A percentile compares a stretch with the other conserved stretches of the same genome.
Evolutionary conservation across 2,888 invertebrate species (phyloP).

Genomic region (Lomographa bimaculata): DNA sequence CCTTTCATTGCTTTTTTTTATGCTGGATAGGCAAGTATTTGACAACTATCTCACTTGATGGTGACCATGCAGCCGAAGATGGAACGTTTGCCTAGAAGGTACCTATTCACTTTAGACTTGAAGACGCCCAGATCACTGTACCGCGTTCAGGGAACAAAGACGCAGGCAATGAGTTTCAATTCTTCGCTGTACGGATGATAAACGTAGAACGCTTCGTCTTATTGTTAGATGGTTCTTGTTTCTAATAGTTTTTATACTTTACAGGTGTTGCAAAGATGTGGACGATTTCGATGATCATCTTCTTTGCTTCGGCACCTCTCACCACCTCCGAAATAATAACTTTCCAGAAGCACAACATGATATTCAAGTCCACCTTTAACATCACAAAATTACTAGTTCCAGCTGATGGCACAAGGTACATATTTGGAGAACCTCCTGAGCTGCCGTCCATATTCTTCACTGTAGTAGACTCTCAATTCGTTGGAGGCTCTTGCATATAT

Average conservation of each 20-base stretch:
- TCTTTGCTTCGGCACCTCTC: constrained; percentile 7
- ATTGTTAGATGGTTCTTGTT: too few relatives aligned
- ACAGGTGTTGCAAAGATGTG: constrained; percentile 16
- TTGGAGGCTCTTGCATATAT: constrained; percentile 64
- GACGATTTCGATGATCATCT: constrained; percentile 14
- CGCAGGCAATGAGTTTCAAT: too few relatives aligned
- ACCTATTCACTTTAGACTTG: too few relatives aligned
- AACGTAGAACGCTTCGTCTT: too few relatives aligned
- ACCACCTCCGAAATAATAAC: constrained; percentile 19
- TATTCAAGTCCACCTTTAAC: constrained; percentile 56
- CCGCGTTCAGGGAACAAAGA: too few relatives aligned
- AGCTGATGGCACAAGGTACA: constrained; percentile 47
- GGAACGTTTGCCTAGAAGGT: too few relatives aligned
- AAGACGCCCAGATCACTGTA: too few relatives aligned
- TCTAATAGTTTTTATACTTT: constrained; percentile 1
- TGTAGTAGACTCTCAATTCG: constrained; percentile 49
- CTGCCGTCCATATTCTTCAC: constrained; percentile 65
- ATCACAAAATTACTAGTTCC: constrained; percentile 62
- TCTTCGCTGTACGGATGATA: too few relatives aligned
- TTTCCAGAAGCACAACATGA: constrained; percentile 54
- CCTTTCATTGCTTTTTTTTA: too few relatives aligned
- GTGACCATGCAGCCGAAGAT: too few relatives aligned
- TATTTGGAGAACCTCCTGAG: constrained; percentile 47
- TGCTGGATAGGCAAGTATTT: too few relatives aligned
- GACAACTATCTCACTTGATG: too few relatives aligned